Evolutionary conservation across 2,113 vertebrate species (phyloP).

Genomic region (Elephas maximus): DNA sequence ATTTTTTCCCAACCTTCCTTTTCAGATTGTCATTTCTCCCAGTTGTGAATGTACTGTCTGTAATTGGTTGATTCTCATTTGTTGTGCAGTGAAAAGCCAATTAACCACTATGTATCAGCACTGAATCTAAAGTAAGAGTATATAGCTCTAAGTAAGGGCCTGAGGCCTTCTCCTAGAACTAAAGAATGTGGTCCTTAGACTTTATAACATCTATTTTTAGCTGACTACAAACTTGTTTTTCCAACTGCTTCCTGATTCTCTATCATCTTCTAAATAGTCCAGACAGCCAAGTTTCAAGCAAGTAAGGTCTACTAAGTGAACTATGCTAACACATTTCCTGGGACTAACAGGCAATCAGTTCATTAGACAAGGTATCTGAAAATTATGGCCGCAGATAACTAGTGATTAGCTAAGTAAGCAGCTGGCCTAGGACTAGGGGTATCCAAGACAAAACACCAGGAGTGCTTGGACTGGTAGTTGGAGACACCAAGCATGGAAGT

Average conservation of each 20-base stretch:
- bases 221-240: neutral
- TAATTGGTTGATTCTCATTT: neutral
- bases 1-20: neutral
- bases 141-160: neutral
- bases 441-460: neutral
- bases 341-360: neutral
- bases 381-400: neutral
- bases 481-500: neutral
- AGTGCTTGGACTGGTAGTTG: neutral
- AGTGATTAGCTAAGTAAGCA: neutral
- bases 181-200: neutral
- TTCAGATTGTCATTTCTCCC: neutral
- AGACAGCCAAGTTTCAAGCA: neutral
- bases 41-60: neutral
- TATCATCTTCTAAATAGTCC: neutral
- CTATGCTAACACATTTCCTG: neutral
- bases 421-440: neutral
- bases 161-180: neutral
- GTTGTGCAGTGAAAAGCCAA: slow-evolving; percentile 10
- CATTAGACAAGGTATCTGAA: neutral
- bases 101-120: neutral
- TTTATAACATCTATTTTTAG: neutral
- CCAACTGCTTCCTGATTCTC: neutral
- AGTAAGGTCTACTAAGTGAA: neutral
- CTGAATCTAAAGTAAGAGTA: neutral